phyloP scores from a whole-genome alignment of 2,113 vertebrate species.

The Macrotus californicus region DNA sequence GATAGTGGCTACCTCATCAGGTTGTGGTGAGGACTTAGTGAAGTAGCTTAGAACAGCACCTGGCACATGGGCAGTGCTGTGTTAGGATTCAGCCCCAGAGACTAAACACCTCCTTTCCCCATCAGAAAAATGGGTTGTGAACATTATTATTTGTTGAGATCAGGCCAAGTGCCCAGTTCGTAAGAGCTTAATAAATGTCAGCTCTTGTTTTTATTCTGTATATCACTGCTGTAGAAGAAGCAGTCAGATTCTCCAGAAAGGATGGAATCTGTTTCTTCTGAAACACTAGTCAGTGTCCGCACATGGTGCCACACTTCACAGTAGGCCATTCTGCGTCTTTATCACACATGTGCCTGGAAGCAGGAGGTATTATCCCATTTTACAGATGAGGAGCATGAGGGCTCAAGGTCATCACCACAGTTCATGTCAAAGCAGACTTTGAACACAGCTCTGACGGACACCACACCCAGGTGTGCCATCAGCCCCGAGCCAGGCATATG shows the following conservation, averaged over 20 bases:
- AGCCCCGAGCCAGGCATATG: accelerated
- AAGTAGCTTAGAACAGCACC: neutral
- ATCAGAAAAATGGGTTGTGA: neutral
- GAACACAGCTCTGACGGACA: neutral
- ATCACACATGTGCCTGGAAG: neutral
- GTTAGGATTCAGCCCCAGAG: neutral
- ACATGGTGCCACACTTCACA: accelerated
- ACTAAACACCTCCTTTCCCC: neutral
- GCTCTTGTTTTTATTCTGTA: neutral
- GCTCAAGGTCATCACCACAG: neutral
- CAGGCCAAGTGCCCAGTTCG: neutral
- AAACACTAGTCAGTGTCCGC: neutral
- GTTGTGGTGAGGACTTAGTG: neutral
- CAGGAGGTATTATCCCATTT: neutral
- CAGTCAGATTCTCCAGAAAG: neutral
- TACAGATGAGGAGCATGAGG: neutral
- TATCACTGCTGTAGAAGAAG: neutral
- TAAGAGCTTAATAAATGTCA: accelerated
- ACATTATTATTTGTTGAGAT: neutral
- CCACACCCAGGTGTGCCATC: neutral
- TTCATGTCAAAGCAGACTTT: neutral
- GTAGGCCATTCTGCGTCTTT: neutral
- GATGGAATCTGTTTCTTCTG: accelerated
- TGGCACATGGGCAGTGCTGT: neutral
- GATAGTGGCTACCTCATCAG: too few relatives aligned